Base-by-base conservation (phyloP, 2,888 invertebrate genomes). In the Epirrita christyi region DNA sequence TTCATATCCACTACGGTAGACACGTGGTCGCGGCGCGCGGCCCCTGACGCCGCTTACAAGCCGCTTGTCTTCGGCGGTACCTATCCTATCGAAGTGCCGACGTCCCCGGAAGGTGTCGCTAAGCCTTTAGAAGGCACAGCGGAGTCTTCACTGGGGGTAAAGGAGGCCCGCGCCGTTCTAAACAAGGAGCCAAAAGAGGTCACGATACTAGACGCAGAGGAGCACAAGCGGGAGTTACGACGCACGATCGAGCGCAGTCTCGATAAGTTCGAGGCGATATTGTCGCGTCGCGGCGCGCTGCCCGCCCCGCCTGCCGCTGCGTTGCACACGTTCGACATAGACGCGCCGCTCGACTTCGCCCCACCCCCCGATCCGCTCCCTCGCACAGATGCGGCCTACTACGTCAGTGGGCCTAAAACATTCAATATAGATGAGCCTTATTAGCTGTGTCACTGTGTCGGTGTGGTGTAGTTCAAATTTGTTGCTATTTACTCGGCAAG, bases 11-110 rank as follows among this genome's bases (percentile, higher is more conserved):
- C 93, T 73, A 94, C 95, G 7, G 94, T 95, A 46, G 94, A 94
- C 72, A 86, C 92, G 38, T 95, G 95, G 95, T 90, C 93, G 44
- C 58, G 58, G 7, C 52, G 84, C 85, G 67, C 84, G 14, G 75
- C 65, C 82, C 76, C 73, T 79, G 71, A 71, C 43, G 60, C 72
- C 56, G 41, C 61, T 67, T 94, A 92, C 76, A 94, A 94, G 75
- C 95, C 95, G 60, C 93, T 97, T 44, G 93, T 97, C 61, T 97
- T 96, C 81, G 96, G 96, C 70, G 97, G 97, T 50, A 97, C 97
- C 2, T 97, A 94, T 92, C 97, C 97, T 4, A 97, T 97, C 66
- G 97, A 97, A 80, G 93, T 93, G 74, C 97, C 97, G 28, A 80
- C 83, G 32, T 71, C 80, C 13, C 80, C 78, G 21, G 71, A 70